Evolutionary conservation across 2,888 invertebrate genomes (phyloP), one percentile per base, ranked within the genome.

Genomic region (Sclerodermus sp.): DNA sequence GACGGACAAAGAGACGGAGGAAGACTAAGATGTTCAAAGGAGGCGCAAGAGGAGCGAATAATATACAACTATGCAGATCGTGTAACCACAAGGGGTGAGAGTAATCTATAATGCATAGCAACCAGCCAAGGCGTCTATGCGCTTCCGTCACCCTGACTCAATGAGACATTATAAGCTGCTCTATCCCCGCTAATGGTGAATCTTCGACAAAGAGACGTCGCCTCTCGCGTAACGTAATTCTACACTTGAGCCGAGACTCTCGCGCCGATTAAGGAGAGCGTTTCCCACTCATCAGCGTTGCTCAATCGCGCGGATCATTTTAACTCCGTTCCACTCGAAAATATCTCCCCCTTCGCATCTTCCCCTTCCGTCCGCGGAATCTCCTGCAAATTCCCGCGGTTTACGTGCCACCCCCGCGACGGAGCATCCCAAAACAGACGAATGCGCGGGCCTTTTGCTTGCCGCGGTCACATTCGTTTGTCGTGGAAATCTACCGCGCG

Each of bases 101-200:
- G 57, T 60, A 53, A 59, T 53, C 32, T 49, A 48, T 47, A 57
- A 47, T 37, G 46, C 47, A 53, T 43, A 45, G 48, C 43, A 34
- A 32, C 31, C 36, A 38, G 15, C 23, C 37, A 18, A 30, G 38
- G 30, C 31, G 14, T 17, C 41, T 40, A 40, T 23, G 23, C 8
- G 23, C 23, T 23, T 6, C 32, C 32, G 18, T 17, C 38, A 31
- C 39, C 8, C 23, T 23, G 31, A 15, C 45, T 45, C 45, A 37
- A 47, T 30, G 51, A 47, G 41, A 51, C 51, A 47, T 41, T 51
- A 41, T 51, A 51, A 51, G 51, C 45, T 45, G 45, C 34, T 30
- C 13, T 36, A 31, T 23, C 41, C 31, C 42, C 8, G 15, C 30
- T 1, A 15, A 15, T 10, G 31, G 15, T 32, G 37, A 17, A 18